A percentile compares a stretch with the other conserved stretches of the same genome.
Evolutionary conservation across 2,797 vertebrate genomes (phyloP).

Genomic region (Sebastes oblongus): DNA sequence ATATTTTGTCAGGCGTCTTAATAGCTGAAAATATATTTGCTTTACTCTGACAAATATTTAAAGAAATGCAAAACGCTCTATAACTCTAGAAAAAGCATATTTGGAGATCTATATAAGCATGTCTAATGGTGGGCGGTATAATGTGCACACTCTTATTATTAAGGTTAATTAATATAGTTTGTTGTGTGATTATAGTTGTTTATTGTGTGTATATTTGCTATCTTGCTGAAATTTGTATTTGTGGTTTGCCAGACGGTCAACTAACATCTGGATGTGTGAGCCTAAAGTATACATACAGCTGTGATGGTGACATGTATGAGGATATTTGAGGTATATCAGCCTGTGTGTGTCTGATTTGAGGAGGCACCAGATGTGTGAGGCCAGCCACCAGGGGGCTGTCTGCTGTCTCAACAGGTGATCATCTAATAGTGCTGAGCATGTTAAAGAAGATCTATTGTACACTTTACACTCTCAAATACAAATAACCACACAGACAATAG

Average conservation of each 20-base stretch:
- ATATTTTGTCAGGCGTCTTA: too few species aligned
- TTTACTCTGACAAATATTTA: not conserved
- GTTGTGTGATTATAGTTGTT: not conserved
- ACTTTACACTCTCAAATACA: not conserved
- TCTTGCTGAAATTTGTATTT: not conserved
- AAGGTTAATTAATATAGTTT: not conserved
- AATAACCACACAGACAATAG: not conserved
- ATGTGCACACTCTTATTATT: not conserved
- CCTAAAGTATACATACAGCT: not conserved
- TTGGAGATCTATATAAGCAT: not conserved
- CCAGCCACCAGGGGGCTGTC: conserved; percentile 44
- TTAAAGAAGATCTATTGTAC: not conserved
- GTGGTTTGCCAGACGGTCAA: not conserved
- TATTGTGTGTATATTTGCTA: not conserved
- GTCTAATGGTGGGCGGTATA: not conserved
- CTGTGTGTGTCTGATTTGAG: not conserved
- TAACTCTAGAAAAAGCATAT: not conserved
- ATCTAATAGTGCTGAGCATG: not conserved
- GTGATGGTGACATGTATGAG: not conserved
- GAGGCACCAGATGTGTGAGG: not conserved
- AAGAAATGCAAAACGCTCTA: not conserved
- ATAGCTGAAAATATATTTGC: not conserved
- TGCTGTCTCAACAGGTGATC: not conserved
- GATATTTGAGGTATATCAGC: not conserved
- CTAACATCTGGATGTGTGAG: not conserved